A percentile compares a stretch with the other conserved stretches of the same genome.
Conservation (phyloP, 2,888 invertebrate genomes). For the Idaea biselata region DNA sequence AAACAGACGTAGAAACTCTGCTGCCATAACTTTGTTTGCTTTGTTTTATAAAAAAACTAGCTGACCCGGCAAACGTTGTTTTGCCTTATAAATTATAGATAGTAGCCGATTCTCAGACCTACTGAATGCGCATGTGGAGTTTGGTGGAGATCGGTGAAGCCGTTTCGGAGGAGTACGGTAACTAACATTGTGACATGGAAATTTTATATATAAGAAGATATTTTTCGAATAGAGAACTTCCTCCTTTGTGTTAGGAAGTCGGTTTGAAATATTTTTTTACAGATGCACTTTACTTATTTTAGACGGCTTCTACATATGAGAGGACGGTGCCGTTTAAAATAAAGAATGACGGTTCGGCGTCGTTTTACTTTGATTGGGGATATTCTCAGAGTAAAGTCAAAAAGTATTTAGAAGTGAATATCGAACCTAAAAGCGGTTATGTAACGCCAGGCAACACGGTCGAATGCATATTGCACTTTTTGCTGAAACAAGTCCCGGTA, state of each 20-base stretch:
- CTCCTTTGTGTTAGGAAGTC: not conserved
- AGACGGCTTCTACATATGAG: constrained; percentile 73
- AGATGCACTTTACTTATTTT: constrained; percentile 13
- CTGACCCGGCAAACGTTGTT: no score
- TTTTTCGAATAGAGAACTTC: not conserved
- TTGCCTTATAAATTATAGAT: no score
- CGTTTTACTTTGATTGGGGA: constrained; percentile 68
- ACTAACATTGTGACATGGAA: no score
- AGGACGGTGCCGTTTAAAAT: constrained; percentile 62
- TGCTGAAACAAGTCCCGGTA: constrained; percentile 64
- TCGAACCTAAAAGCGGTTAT: constrained; percentile 63
- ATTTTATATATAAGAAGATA: no score
- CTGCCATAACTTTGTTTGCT: no score
- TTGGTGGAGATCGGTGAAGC: no score
- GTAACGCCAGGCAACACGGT: constrained; percentile 54
- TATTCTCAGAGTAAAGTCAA: constrained; percentile 54
- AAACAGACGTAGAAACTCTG: no score
- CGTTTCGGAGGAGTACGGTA: no score
- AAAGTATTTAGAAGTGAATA: constrained; percentile 58
- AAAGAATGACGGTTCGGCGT: constrained; percentile 68
- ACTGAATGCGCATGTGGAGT: no score
- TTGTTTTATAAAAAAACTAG: no score
- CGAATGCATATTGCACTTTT: constrained; percentile 59
- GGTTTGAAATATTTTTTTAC: not conserved
- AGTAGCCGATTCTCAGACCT: no score